Percentiles rank a stretch among this genome's conserved stretches.
phyloP scores from a whole-genome alignment of 1,140 invertebrate species.

The Agrilus planipennis region DNA sequence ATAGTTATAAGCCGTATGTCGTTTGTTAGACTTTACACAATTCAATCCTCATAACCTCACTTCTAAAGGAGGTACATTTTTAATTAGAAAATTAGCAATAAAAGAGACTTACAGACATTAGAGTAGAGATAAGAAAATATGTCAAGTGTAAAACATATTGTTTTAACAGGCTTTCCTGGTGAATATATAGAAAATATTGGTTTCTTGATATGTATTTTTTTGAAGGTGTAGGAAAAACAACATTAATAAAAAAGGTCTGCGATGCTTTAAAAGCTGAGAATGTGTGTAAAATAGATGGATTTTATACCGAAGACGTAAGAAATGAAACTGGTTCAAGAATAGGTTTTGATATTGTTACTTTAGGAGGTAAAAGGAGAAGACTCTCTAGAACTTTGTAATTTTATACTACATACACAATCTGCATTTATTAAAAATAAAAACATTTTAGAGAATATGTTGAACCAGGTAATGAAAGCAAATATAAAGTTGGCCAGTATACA shows the following conservation, averaged over 20 bases:
- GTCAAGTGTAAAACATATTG: conserved; percentile 14
- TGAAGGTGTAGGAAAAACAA: conserved; percentile 51
- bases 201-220: conserved; percentile 11
- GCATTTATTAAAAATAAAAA: too few relatives aligned
- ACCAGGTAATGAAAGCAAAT: conserved; percentile 8
- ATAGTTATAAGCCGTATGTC: too few relatives aligned
- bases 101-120: too few relatives aligned
- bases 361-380: conserved; percentile 33
- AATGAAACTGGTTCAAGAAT: conserved; percentile 33
- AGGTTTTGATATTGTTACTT: conserved; percentile 49
- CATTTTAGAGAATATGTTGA: conserved; percentile 2
- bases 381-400: conserved; percentile 41
- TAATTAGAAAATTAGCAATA: too few relatives aligned
- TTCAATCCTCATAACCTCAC: too few relatives aligned
- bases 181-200: conserved; percentile 1
- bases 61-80: too few relatives aligned
- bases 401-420: too few relatives aligned
- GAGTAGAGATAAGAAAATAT: too few relatives aligned
- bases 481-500: conserved; percentile 44
- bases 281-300: conserved; percentile 38
- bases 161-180: conserved; percentile 28
- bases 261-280: conserved; percentile 29
- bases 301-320: conserved; percentile 51
- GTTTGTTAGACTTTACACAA: too few relatives aligned
- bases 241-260: conserved; percentile 41